Conservation (phyloP, 1,140 invertebrate species). For the Zaprionus ornatus region DNA sequence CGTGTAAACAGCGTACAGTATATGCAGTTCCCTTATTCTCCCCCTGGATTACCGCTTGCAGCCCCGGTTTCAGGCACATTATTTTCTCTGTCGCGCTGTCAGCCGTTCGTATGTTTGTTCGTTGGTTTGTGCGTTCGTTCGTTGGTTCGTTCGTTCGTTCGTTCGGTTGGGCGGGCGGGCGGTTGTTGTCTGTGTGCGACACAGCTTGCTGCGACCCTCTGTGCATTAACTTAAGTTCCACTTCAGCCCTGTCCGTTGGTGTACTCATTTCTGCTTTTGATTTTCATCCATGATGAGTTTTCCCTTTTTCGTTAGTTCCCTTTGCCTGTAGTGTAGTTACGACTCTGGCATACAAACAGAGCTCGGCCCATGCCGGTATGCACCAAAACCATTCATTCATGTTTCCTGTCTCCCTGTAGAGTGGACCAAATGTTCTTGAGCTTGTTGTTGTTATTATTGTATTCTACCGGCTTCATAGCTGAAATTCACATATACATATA, state of each 20-base stretch:
- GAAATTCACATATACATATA: not conserved
- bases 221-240: slow-evolving; percentile 76
- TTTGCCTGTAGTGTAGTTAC: slow-evolving; percentile 39
- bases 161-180: slow-evolving; percentile 37
- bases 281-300: slow-evolving; percentile 82
- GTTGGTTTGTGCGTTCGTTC: slow-evolving; percentile 36
- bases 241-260: slow-evolving; percentile 60
- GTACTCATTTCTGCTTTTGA: slow-evolving; percentile 75
- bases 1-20: slow-evolving; percentile 7
- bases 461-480: slow-evolving; percentile 24
- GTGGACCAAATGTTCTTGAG: slow-evolving; percentile 49
- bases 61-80: slow-evolving; percentile 25
- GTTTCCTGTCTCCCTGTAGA: slow-evolving; percentile 77
- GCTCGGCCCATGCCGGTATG: slow-evolving; percentile 31
- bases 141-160: slow-evolving; percentile 47
- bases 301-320: slow-evolving; percentile 63
- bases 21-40: slow-evolving; percentile 15
- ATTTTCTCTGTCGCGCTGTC: slow-evolving; percentile 33
- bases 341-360: slow-evolving; percentile 35
- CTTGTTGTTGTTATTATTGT: slow-evolving; percentile 36
- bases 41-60: not conserved
- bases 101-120: slow-evolving; percentile 34
- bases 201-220: slow-evolving; percentile 72
- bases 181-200: slow-evolving; percentile 23
- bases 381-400: slow-evolving; percentile 79